Evolutionary conservation across 1,140 invertebrate species (phyloP).

Genomic region (Thrips palmi): DNA sequence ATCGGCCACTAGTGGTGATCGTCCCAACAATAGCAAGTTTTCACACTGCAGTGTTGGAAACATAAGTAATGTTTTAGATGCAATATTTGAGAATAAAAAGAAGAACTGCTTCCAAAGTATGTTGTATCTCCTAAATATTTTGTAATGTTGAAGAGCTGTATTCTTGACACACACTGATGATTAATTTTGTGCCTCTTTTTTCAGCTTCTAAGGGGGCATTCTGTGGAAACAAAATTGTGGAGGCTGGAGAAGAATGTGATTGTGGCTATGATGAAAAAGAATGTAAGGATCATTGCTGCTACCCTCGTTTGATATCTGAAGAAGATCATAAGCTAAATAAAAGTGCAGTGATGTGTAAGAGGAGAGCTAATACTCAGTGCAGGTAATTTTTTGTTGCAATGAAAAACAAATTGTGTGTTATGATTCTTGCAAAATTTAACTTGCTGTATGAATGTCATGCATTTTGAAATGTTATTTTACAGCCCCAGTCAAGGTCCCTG

Average conservation of each 20-base stretch:
- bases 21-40: conserved; percentile 89
- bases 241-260: conserved; percentile 94
- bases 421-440: conserved; percentile 1
- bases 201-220: conserved; percentile 78
- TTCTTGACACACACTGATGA: neutral
- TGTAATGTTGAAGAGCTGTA: neutral
- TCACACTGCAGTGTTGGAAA: conserved; percentile 84
- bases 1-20: conserved; percentile 82
- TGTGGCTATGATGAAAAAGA: conserved; percentile 92
- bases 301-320: conserved; percentile 58
- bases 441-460: conserved; percentile 11
- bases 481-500: conserved; percentile 95
- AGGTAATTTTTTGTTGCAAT: conserved; percentile 28
- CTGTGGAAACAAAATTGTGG: conserved; percentile 98
- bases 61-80: conserved; percentile 85
- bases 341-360: conserved; percentile 17
- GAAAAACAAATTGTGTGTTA: conserved; percentile 3
- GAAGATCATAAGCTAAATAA: conserved; percentile 44
- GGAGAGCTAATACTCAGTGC: conserved; percentile 62
- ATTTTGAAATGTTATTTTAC: conserved; percentile 17
- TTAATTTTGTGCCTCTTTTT: conserved; percentile 15
- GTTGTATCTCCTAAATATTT: conserved; percentile 6
- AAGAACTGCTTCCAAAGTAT: conserved; percentile 80
- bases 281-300: conserved; percentile 87
- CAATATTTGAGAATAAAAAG: conserved; percentile 78